A percentile compares a stretch with the other conserved stretches of the same genome.
Evolutionary conservation across 2,113 vertebrate genomes (phyloP).

Genomic region (Phylloscopus trochilus): DNA sequence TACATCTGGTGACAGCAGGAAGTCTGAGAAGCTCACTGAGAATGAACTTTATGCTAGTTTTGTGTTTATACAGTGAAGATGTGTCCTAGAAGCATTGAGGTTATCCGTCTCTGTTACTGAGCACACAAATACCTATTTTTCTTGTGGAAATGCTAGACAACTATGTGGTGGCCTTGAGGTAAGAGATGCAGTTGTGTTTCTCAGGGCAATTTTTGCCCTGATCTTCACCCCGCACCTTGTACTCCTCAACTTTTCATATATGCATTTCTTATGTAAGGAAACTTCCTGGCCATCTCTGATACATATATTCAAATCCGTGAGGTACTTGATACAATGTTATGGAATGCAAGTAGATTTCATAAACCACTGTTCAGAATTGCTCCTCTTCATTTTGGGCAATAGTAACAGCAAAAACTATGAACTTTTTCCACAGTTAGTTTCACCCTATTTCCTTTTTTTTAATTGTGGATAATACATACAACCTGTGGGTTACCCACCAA

Average conservation of each 20-base stretch:
- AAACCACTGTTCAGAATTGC: not conserved
- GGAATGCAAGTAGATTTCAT: not conserved
- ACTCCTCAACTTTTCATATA: not conserved
- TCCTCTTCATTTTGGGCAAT: not conserved
- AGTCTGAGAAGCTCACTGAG: not conserved
- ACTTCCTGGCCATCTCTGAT: not conserved
- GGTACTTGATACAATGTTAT: not conserved
- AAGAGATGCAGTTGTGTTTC: not conserved
- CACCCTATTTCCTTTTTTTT: not conserved
- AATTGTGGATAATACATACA: not conserved
- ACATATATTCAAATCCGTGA: not conserved
- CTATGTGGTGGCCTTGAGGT: not conserved
- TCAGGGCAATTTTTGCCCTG: not conserved
- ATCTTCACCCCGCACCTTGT: fast-evolving
- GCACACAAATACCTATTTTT: not conserved
- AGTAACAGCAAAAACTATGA: not conserved
- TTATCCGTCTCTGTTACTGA: not conserved
- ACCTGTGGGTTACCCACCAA: not conserved
- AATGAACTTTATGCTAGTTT: not conserved
- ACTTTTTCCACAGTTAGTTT: not conserved
- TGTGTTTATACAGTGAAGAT: not conserved
- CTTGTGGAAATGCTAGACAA: not conserved
- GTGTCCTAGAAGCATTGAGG: not conserved
- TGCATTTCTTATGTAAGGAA: not conserved
- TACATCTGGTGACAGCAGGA: not conserved